Evolutionary conservation across 64 coral and sea anemone species (phyloP).

Genomic region (Dendrophyllia cribrosa): DNA sequence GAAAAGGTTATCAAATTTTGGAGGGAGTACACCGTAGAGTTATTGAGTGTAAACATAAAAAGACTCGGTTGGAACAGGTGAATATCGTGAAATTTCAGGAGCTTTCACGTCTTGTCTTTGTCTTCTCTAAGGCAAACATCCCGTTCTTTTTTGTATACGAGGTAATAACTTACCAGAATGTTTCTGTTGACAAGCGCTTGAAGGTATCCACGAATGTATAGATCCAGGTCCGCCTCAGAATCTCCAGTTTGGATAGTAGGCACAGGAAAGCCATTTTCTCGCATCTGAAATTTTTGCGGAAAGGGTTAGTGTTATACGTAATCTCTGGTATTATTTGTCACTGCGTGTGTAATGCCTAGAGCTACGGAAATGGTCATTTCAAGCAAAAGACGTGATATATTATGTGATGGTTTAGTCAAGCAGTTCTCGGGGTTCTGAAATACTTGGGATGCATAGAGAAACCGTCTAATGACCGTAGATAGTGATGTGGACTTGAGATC

Average conservation of each 20-base stretch:
- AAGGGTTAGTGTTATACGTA: background rate
- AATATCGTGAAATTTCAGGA: too few relatives aligned
- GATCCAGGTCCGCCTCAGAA: background rate
- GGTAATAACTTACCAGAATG: background rate
- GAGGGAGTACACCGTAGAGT: too few relatives aligned
- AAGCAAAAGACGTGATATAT: too few relatives aligned
- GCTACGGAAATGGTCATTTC: background rate
- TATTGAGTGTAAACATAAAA: too few relatives aligned
- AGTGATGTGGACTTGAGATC: too few relatives aligned
- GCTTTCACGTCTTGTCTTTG: too few relatives aligned
- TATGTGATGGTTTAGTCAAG: too few relatives aligned
- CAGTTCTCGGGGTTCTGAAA: background rate
- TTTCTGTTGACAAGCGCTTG: slow-evolving; percentile 16
- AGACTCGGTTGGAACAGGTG: too few relatives aligned
- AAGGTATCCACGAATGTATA: slow-evolving; percentile 2
- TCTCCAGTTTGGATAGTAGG: background rate
- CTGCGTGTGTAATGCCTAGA: too few relatives aligned
- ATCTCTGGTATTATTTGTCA: too few relatives aligned
- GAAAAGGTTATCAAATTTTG: too few relatives aligned
- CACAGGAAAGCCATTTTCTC: background rate
- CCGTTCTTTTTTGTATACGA: background rate
- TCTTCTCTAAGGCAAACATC: too few relatives aligned
- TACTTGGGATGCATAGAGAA: background rate
- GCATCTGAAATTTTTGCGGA: background rate
- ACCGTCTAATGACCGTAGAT: background rate